Percentiles rank a stretch among this genome's conserved stretches.
phyloP scores from a whole-genome alignment of 1,140 invertebrate species.

The Triops longicaudatus region DNA sequence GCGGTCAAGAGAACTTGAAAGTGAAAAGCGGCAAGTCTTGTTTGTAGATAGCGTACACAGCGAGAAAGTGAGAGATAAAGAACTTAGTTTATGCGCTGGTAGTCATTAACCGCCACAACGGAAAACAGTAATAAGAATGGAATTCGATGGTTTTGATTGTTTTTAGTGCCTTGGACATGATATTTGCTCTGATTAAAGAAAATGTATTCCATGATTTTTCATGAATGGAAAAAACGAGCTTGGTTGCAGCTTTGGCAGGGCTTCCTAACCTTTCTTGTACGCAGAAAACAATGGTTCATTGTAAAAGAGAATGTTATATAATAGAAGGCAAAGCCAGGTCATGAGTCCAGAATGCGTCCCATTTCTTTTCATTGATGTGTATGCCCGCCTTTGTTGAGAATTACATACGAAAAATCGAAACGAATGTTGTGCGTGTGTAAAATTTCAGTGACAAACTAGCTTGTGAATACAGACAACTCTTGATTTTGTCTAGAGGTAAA shows the following conservation, averaged over 20 bases:
- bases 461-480: no score
- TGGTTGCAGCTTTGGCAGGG: conserved; percentile 2
- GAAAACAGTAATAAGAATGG: not conserved
- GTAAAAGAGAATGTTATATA: not conserved
- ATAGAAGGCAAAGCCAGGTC: not conserved
- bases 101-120: not conserved
- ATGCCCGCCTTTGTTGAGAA: no score
- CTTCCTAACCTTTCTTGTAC: conserved; percentile 3
- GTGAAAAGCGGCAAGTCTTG: not conserved
- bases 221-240: not conserved
- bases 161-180: conserved; percentile 6
- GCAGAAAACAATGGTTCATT: not conserved
- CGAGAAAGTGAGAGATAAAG: not conserved
- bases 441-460: not conserved
- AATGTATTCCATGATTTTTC: conserved; percentile 2
- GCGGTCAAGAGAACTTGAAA: not conserved
- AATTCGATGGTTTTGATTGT: not conserved
- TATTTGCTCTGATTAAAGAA: not conserved
- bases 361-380: not conserved
- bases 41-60: not conserved
- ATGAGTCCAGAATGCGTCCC: not conserved
- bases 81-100: not conserved
- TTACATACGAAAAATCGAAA: no score
- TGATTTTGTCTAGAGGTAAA: no score
- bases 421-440: no score